A percentile compares a stretch with the other conserved stretches of the same genome.
phyloP scores from a whole-genome alignment of 2,888 invertebrate genomes.

The Pristionchus exspectatus region DNA sequence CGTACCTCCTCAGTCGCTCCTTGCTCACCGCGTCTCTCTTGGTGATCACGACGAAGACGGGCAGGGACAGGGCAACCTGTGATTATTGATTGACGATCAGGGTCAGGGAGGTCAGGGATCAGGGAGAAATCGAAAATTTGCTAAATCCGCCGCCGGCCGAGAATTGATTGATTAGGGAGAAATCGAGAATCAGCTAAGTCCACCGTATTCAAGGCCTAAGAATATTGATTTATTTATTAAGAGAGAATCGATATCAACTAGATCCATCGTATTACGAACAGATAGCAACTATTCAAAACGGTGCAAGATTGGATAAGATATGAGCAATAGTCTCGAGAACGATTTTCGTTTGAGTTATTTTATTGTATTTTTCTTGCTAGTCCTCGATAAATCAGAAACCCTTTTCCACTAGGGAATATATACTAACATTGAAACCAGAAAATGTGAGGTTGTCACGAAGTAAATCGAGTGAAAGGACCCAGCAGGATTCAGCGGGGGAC shows the following conservation, averaged over 20 bases:
- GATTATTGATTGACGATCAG: background rate
- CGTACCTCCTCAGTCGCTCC: conserved; percentile 78
- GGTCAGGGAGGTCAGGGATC: background rate
- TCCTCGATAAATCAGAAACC: background rate
- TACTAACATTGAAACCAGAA: background rate
- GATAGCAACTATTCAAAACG: too few species aligned
- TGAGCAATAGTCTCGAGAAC: too few species aligned
- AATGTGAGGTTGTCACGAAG: too few species aligned
- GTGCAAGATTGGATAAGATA: too few species aligned
- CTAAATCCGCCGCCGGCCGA: background rate
- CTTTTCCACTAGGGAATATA: background rate
- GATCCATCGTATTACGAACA: too few species aligned
- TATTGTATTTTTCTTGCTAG: background rate
- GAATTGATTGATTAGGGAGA: too few species aligned
- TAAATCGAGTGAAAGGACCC: too few species aligned
- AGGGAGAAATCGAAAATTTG: background rate
- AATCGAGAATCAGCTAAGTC: too few species aligned
- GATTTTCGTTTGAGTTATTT: background rate
- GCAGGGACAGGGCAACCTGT: conserved; percentile 82
- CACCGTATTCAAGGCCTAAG: too few species aligned
- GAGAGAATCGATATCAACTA: too few species aligned
- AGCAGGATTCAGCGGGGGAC: too few species aligned
- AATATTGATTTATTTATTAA: too few species aligned
- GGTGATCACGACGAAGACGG: conserved; percentile 93
- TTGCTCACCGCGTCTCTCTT: conserved; percentile 90